Conservation (phyloP, 2,888 invertebrate genomes). For the Uropetala carovei region DNA sequence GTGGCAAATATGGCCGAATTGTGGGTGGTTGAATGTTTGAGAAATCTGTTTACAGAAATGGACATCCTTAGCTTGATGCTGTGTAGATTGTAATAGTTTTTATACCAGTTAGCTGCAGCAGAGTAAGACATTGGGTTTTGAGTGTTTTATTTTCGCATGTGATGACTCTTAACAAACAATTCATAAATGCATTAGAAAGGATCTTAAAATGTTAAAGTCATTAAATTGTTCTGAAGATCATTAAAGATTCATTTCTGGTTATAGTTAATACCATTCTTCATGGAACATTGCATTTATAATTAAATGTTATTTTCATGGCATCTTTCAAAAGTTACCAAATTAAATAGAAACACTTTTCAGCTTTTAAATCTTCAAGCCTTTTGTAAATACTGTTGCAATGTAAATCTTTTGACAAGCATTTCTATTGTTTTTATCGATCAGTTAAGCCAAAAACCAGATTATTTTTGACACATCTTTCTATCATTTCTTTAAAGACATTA, state of each 20-base stretch:
- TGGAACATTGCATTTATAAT: too few species aligned
- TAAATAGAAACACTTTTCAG: too few species aligned
- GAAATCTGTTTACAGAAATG: neutral
- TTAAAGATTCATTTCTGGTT: neutral
- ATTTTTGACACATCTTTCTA: too few species aligned
- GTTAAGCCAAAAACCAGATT: too few species aligned
- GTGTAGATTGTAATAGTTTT: slow-evolving; percentile 19
- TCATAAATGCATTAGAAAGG: neutral
- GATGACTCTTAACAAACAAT: neutral
- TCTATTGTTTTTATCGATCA: too few species aligned
- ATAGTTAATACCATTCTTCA: neutral
- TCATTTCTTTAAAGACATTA: too few species aligned
- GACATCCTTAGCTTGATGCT: slow-evolving; percentile 12
- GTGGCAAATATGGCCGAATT: slow-evolving; percentile 10
- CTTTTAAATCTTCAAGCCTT: too few species aligned
- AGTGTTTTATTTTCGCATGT: slow-evolving; percentile 4
- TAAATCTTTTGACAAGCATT: too few species aligned
- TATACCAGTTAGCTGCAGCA: neutral
- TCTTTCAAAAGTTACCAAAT: too few species aligned
- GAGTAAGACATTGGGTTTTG: slow-evolving; percentile 8
- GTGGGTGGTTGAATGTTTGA: slow-evolving; percentile 38
- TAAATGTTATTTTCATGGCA: too few species aligned
- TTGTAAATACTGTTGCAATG: too few species aligned
- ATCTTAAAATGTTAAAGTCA: neutral
- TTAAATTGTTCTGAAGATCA: slow-evolving; percentile 17